A percentile compares a stretch with the other conserved stretches of the same genome.
Evolutionary conservation across 1,140 invertebrate genomes (phyloP).

Genomic region (Hormaphis cornu): DNA sequence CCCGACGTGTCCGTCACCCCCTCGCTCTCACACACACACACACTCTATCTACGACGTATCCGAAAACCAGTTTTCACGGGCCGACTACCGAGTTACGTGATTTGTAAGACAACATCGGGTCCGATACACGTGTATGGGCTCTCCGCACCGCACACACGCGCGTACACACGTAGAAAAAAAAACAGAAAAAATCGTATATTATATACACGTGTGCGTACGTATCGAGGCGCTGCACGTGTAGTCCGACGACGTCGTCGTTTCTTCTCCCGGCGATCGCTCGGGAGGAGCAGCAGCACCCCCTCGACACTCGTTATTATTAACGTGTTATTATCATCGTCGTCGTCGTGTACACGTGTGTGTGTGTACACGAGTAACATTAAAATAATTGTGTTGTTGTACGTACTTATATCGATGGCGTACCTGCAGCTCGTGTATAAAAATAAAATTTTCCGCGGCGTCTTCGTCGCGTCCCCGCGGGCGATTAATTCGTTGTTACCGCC

Average conservation of each 20-base stretch:
- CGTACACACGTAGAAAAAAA: background rate
- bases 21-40: background rate
- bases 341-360: too few relatives aligned
- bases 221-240: background rate
- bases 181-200: background rate
- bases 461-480: background rate
- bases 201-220: background rate
- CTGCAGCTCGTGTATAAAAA: background rate
- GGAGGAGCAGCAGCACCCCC: background rate
- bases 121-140: background rate
- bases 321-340: conserved; percentile 14
- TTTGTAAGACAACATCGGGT: conserved; percentile 29
- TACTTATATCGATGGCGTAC: too few relatives aligned
- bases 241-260: too few relatives aligned
- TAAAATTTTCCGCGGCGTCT: background rate
- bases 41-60: too few relatives aligned
- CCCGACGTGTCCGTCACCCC: too few relatives aligned
- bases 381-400: too few relatives aligned
- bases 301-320: conserved; percentile 13
- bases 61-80: conserved; percentile 18
- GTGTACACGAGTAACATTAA: too few relatives aligned
- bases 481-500: background rate
- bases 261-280: too few relatives aligned
- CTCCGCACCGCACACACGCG: background rate
- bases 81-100: conserved; percentile 31